A percentile compares a stretch with the other conserved stretches of the same genome.
Evolutionary conservation across 1,140 invertebrate species (phyloP).

Genomic region (Microplitis demolitor): DNA sequence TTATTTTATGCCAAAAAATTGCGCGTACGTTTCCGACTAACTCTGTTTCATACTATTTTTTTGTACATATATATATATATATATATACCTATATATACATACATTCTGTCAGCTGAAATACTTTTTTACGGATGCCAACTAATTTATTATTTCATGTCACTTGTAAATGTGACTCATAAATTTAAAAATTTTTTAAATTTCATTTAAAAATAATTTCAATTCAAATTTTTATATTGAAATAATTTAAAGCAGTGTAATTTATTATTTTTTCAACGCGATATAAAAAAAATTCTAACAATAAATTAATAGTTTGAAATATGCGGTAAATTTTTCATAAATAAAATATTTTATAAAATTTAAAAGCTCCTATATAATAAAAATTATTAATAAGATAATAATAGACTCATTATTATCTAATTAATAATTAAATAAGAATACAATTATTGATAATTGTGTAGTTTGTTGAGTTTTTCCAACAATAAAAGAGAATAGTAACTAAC

Average conservation of each 20-base stretch:
- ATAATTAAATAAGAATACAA: too few species aligned
- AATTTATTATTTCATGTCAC: background rate
- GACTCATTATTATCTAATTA: too few species aligned
- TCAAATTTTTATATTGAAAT: background rate
- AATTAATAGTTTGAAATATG: too few species aligned
- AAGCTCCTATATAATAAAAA: too few species aligned
- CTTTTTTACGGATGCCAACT: background rate
- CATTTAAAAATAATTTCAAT: background rate
- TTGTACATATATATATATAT: background rate
- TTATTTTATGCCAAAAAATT: constrained; percentile 15
- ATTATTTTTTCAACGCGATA: too few species aligned
- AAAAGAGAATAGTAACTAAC: background rate
- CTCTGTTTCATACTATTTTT: background rate
- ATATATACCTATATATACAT: too few species aligned
- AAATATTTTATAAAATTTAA: too few species aligned
- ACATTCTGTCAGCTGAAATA: background rate
- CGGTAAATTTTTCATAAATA: too few species aligned
- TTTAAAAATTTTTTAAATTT: background rate
- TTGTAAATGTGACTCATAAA: background rate
- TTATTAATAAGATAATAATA: too few species aligned
- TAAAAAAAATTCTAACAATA: too few species aligned
- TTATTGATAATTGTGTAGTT: too few species aligned
- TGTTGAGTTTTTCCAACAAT: background rate
- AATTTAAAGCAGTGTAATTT: too few species aligned
- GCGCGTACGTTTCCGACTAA: background rate